These are phyloP conservation scores for Sepiola atlantica DNA, from an alignment of 2,888 invertebrate species.

Conservation along the genomic window DNA sequence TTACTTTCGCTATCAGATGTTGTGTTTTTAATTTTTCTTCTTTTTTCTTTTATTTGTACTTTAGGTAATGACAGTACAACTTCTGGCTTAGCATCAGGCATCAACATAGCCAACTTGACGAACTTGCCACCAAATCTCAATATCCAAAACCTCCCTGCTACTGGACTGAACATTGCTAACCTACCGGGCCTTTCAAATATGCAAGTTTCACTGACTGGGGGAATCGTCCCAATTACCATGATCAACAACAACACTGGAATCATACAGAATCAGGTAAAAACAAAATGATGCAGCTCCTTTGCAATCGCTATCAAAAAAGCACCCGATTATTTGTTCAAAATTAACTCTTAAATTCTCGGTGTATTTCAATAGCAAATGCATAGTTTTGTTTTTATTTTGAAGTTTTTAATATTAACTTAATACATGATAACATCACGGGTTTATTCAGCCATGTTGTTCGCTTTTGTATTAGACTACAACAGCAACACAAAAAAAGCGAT, in stretches of 20 bases:
- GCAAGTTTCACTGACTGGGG: conserved; percentile 71
- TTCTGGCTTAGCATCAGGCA: conserved; percentile 53
- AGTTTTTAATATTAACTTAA: no score
- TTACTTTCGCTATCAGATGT: neutral
- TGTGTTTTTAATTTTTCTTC: neutral
- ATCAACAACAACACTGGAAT: conserved; percentile 64
- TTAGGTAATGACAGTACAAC: conserved; percentile 48
- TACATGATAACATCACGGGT: no score
- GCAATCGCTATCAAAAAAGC: neutral
- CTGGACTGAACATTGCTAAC: conserved; percentile 67
- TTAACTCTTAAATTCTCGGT: no score
- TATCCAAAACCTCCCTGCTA: conserved; percentile 67
- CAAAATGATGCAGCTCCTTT: conserved; percentile 57
- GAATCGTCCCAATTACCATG: conserved; percentile 83
- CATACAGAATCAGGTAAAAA: conserved; percentile 65
- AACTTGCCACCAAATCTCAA: conserved; percentile 70
- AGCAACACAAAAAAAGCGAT: no score
- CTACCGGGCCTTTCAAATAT: conserved; percentile 68
- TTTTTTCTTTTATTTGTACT: neutral
- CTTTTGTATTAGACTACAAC: no score
- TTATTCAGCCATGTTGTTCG: no score
- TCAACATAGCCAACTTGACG: conserved; percentile 68
- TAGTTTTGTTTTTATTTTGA: no score
- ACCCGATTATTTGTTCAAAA: neutral
- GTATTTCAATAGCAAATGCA: no score